Evolutionary conservation across 2,113 vertebrate species (phyloP).

Genomic region (Candoia aspera): DNA sequence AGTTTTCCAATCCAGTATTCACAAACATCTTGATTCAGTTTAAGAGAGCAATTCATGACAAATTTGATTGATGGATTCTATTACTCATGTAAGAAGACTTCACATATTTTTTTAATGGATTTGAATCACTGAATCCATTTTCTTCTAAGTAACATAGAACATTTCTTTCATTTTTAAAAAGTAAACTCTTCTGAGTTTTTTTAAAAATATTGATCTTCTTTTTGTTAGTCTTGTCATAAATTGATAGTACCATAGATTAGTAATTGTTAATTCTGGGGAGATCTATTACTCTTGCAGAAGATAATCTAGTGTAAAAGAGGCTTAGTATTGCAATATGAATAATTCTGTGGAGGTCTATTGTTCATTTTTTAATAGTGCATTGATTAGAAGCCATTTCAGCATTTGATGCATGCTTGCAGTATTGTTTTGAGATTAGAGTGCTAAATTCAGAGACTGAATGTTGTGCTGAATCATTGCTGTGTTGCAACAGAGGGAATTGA

Average conservation of each 20-base stretch:
- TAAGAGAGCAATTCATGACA: conserved; percentile 59
- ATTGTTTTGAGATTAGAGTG: not conserved
- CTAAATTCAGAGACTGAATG: not conserved
- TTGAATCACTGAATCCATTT: conserved; percentile 39
- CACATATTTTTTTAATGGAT: conserved; percentile 38
- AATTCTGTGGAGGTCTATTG: not conserved
- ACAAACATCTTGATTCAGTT: conserved; percentile 70
- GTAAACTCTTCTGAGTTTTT: not conserved
- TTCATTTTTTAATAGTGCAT: not conserved
- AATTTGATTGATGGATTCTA: conserved; percentile 41
- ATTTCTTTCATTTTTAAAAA: not conserved
- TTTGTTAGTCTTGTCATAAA: not conserved
- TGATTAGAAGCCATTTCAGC: not conserved
- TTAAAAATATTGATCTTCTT: not conserved
- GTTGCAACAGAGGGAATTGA: not conserved
- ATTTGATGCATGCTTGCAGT: not conserved
- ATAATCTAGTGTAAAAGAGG: not conserved
- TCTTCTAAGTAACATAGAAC: conserved; percentile 49
- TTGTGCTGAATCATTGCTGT: not conserved
- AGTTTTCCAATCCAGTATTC: conserved; percentile 63
- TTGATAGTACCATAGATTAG: not conserved
- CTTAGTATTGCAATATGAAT: not conserved
- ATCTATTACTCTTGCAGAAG: conserved; percentile 21
- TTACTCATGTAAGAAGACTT: conserved; percentile 6
- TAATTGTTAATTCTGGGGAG: not conserved